These are phyloP conservation scores for Anguilla anguilla DNA, from an alignment of 2,797 vertebrate species.

Conservation along the genomic window DNA sequence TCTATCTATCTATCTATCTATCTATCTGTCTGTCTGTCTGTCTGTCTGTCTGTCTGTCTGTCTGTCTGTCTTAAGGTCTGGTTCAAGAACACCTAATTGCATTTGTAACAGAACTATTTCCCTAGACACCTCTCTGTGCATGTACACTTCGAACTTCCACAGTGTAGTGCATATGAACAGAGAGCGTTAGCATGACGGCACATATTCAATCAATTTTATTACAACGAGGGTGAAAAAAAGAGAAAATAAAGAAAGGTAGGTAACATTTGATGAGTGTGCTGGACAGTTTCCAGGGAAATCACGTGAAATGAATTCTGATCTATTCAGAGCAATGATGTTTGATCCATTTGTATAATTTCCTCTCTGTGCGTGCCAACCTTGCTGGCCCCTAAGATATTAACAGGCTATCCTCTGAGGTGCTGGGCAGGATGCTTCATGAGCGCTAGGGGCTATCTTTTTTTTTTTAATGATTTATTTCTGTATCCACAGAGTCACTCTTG, in stretches of 20 bases:
- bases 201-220: not conserved
- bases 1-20: no score
- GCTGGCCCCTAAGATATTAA: conserved; percentile 6
- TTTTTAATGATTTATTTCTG: conserved; percentile 15
- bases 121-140: not conserved
- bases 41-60: no score
- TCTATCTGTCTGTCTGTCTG: no score
- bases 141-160: not conserved
- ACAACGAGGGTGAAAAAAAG: not conserved
- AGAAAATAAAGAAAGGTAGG: not conserved
- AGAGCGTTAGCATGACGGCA: not conserved
- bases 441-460: not conserved
- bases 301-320: not conserved
- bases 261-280: not conserved
- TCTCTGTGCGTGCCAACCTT: not conserved
- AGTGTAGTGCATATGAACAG: not conserved
- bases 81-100: no score
- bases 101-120: no score
- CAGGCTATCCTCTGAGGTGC: not conserved
- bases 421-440: not conserved
- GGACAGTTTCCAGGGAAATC: not conserved
- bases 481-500: not conserved
- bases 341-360: not conserved
- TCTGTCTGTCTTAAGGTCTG: no score
- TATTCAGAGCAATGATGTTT: not conserved